Percentiles rank a stretch among this genome's conserved stretches.
These are phyloP conservation scores for Heliconius eleuchia DNA, from an alignment of 1,140 invertebrate species.

Conservation along the genomic window DNA sequence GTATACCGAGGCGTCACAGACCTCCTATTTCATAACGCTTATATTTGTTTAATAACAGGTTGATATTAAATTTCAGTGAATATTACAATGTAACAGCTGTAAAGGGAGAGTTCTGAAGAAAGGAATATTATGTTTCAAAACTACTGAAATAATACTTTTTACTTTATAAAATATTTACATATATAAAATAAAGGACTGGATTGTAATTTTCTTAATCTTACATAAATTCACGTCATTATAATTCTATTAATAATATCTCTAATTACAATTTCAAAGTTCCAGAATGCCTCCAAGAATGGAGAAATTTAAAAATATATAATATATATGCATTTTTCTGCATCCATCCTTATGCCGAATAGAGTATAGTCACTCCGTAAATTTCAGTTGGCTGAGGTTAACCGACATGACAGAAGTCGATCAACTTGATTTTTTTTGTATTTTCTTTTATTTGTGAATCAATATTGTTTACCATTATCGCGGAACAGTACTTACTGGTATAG, in stretches of 20 bases:
- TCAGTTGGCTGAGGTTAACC: too few species aligned
- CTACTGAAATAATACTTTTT: background rate
- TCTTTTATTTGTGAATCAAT: background rate
- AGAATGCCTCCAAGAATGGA: too few species aligned
- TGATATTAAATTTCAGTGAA: conserved; percentile 13
- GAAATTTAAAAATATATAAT: too few species aligned
- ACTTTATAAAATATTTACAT: background rate
- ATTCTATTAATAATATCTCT: too few species aligned
- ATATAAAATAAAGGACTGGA: background rate
- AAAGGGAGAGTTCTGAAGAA: conserved; percentile 35
- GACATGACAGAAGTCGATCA: background rate
- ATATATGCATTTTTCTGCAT: too few species aligned
- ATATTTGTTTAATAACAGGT: conserved; percentile 21
- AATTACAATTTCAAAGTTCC: too few species aligned
- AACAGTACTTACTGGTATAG: background rate
- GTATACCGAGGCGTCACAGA: background rate
- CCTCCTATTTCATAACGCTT: background rate
- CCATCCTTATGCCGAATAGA: too few species aligned
- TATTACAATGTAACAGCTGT: conserved; percentile 55
- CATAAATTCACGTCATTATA: too few species aligned
- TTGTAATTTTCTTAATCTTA: too few species aligned
- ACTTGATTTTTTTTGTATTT: background rate
- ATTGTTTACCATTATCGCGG: background rate
- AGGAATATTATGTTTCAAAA: conserved; percentile 14
- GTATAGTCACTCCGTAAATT: too few species aligned